Conservation (phyloP, 2,113 vertebrate genomes). For the Setophaga petechia region DNA sequence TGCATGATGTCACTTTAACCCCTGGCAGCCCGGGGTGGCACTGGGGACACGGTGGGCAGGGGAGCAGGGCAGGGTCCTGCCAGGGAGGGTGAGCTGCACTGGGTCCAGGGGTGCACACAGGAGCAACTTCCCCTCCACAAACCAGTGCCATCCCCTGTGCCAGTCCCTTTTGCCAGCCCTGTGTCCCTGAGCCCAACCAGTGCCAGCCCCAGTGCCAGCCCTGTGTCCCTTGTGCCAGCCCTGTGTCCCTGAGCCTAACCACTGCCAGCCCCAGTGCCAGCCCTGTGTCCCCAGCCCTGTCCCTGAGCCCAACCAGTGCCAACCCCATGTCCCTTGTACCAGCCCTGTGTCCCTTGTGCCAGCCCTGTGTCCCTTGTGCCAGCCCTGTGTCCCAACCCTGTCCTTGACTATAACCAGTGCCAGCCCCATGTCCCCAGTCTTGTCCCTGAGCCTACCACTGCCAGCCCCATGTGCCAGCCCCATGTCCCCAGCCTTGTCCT, state of each 20-base stretch:
- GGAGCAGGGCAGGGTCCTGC: not conserved
- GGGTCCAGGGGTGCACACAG: accelerated
- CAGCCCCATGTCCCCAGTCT: too few species aligned
- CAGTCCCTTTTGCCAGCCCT: not conserved
- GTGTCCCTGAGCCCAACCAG: not conserved
- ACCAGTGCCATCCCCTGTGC: not conserved
- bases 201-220: not conserved
- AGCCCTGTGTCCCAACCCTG: too few species aligned
- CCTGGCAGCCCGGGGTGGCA: not conserved
- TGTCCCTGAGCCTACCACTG: too few species aligned
- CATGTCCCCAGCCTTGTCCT: too few species aligned
- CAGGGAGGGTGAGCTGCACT: not conserved
- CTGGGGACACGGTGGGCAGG: not conserved
- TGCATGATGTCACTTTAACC: conserved; percentile 19
- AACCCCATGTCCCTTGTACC: too few species aligned
- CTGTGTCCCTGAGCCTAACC: not conserved
- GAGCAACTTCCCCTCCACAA: too few species aligned
- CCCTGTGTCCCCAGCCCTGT: not conserved
- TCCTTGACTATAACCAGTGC: too few species aligned
- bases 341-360: not conserved
- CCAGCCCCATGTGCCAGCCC: not conserved
- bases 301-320: not conserved
- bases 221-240: not conserved
- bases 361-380: not conserved
- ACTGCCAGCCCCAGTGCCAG: not conserved